These are phyloP conservation scores for Phylloscopus trochiloides DNA, from an alignment of 2,113 vertebrate genomes.

Conservation along the genomic window DNA sequence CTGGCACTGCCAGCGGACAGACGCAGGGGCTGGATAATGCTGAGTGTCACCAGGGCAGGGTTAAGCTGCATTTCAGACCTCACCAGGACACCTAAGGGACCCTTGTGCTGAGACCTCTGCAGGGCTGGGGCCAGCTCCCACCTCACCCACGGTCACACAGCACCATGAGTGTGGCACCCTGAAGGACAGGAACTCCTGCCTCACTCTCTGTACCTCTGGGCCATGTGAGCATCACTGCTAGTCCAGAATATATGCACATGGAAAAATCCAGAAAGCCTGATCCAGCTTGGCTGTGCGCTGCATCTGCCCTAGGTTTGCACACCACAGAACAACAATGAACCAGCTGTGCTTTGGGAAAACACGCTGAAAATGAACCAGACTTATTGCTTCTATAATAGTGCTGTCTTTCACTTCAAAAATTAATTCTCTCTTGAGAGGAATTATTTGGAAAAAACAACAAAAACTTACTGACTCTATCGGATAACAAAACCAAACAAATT, in stretches of 20 bases:
- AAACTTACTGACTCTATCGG: neutral
- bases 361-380: neutral
- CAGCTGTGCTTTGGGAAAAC: constrained; percentile 3
- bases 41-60: neutral
- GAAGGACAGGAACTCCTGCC: neutral
- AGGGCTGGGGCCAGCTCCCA: neutral
- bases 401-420: neutral
- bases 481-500: neutral
- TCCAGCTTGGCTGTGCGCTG: neutral
- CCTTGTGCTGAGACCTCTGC: neutral
- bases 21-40: neutral
- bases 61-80: neutral
- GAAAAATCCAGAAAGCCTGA: neutral
- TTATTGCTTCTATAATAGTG: neutral
- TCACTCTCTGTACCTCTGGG: neutral
- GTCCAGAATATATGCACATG: neutral
- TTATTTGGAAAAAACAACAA: neutral
- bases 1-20: neutral
- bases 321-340: neutral
- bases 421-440: neutral
- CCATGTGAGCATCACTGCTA: neutral
- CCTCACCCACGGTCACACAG: rapidly evolving
- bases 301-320: neutral
- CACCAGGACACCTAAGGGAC: neutral
- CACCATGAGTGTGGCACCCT: rapidly evolving